Evolutionary conservation across 2,797 vertebrate species (phyloP).

Genomic region (Gymnodraco acuticeps): DNA sequence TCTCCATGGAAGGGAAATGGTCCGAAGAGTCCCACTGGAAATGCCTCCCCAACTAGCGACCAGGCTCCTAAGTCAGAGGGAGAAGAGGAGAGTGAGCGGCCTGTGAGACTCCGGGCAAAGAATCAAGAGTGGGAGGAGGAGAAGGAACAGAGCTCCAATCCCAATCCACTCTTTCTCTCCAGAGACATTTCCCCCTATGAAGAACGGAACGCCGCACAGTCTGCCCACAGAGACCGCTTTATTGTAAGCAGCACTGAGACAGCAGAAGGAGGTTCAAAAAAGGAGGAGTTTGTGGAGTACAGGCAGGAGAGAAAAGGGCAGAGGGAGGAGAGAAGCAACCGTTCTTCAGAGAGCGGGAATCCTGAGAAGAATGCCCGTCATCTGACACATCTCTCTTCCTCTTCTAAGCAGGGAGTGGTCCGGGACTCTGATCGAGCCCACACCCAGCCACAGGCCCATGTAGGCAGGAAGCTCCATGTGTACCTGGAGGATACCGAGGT

Average conservation of each 20-base stretch:
- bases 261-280: constrained; percentile 59
- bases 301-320: constrained; percentile 56
- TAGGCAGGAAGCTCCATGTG: constrained; percentile 72
- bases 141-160: constrained; percentile 31
- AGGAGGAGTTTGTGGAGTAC: constrained; percentile 68
- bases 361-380: constrained; percentile 72
- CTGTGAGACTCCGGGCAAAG: constrained; percentile 44
- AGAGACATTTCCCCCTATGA: constrained; percentile 64
- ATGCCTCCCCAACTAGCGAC: constrained; percentile 44
- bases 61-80: constrained; percentile 31
- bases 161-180: constrained; percentile 35
- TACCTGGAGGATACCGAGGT: constrained; percentile 83
- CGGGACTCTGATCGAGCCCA: constrained; percentile 62
- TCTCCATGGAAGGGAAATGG: constrained; percentile 75
- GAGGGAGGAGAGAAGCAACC: constrained; percentile 62
- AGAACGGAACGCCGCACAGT: constrained; percentile 73
- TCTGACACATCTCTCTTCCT: constrained; percentile 70
- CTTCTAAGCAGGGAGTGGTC: constrained; percentile 62
- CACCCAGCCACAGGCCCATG: constrained; percentile 48
- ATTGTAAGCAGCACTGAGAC: constrained; percentile 53
- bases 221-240: constrained; percentile 71
- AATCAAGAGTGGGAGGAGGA: constrained; percentile 46
- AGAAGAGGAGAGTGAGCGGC: constrained; percentile 38
- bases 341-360: constrained; percentile 60
- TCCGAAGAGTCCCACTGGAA: constrained; percentile 56